Conservation (phyloP, 37 sponge, comb jelly and placozoan genomes). For the Tethya wilhelma region DNA sequence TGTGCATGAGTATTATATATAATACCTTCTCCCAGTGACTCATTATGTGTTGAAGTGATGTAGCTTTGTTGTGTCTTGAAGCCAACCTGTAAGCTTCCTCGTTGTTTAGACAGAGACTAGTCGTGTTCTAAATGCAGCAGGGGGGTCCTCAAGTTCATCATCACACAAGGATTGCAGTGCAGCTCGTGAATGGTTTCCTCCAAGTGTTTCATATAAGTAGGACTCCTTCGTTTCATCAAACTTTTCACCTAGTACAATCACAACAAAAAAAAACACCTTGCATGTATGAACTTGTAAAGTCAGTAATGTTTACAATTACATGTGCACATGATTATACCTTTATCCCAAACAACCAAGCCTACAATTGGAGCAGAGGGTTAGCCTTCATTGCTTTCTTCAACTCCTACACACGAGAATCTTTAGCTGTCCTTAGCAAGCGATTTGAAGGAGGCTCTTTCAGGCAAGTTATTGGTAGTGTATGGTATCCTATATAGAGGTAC, state of each 20-base stretch:
- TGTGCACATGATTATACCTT: slow-evolving; percentile 14
- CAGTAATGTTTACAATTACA: too few species aligned
- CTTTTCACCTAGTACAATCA: not conserved
- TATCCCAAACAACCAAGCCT: not conserved
- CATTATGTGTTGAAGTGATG: slow-evolving; percentile 5
- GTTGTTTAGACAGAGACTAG: not conserved
- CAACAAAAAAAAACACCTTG: too few species aligned
- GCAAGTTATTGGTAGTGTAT: not conserved
- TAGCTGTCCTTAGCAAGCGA: not conserved
- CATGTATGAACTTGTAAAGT: too few species aligned
- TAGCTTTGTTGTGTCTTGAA: slow-evolving; percentile 8
- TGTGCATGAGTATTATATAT: too few species aligned
- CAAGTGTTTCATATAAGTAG: slow-evolving; percentile 9
- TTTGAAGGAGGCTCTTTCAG: not conserved
- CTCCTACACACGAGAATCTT: slow-evolving; percentile 1
- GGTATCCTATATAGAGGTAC: too few species aligned
- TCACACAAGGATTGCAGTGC: slow-evolving; percentile 2
- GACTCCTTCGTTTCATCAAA: slow-evolving; percentile 9
- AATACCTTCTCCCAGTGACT: slow-evolving; percentile 16
- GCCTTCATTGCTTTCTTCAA: slow-evolving; percentile 6
- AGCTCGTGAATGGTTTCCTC: slow-evolving; percentile 12
- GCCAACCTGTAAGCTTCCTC: slow-evolving; percentile 12
- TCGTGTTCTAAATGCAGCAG: slow-evolving; percentile 4
- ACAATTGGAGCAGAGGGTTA: not conserved
- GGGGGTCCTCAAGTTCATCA: not conserved